Evolutionary conservation across 2,113 vertebrate genomes (phyloP), one percentile per base, ranked within the genome.

Genomic region (Sinosuthora webbiana): DNA sequence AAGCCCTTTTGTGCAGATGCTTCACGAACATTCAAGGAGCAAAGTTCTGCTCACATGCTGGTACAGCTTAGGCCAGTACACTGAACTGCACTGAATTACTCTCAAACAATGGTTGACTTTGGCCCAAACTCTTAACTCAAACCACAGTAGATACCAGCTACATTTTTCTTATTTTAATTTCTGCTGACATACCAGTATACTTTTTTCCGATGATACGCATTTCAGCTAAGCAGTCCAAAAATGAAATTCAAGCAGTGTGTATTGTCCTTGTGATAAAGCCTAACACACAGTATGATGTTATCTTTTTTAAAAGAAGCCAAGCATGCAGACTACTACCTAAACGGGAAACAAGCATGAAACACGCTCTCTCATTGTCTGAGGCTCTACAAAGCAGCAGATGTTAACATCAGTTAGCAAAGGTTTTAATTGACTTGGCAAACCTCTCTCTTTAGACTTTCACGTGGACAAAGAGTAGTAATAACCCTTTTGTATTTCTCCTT

Each of bases 161-260:
- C 37, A 44, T 89, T 62, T 81, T 28, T 82, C n/a, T 62, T 57
- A 70, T 69, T 82, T 71, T 75, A 87, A 76, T 60, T 86, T 89
- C 69, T 97, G 74, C 60, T 96, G 89, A 92, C 41, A 70, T 15
- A 69, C 7, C 56, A 80, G 49, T 20, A 80, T 57, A 80, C 28
- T 53, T 91, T 90, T 87, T 75, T 41, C 45, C 3, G 1, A 39
- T 47, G 41, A 77, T 60, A 86, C 88, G 27, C 4, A 1, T 67
- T 93, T 95, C 57, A 90, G 52, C 50, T 89, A 79, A 92, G 68
- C 55, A 74, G 75, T 70, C 83, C 31, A 87, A 92, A 83, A 92
- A 50, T n/a, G 39, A 93, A 44, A 65, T 27, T 77, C 64, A 64
- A 56, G 62, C 55, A 82, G 44, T 3, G 3, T 37, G 62, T 19